These are phyloP conservation scores for Lycaena phlaeas DNA, from an alignment of 2,888 invertebrate species.

Conservation along the genomic window DNA sequence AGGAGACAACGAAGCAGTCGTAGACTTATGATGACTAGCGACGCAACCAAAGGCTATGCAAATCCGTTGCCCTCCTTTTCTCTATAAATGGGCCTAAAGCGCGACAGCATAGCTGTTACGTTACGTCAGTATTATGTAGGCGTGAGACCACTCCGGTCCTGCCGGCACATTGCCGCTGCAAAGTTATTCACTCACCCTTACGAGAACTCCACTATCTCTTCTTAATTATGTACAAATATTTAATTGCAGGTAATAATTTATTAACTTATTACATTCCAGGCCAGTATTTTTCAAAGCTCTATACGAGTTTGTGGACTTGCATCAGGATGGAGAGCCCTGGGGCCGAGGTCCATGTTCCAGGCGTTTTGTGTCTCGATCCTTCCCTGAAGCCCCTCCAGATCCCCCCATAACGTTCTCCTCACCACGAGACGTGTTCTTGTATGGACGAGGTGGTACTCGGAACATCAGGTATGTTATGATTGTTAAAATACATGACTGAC, in stretches of 20 bases:
- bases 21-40: no score
- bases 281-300: slow-evolving; percentile 88
- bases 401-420: slow-evolving; percentile 85
- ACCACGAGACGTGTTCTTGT: slow-evolving; percentile 87
- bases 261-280: slow-evolving; percentile 62
- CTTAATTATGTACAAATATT: not conserved
- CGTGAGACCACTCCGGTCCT: no score
- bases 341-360: slow-evolving; percentile 83
- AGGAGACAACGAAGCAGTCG: no score
- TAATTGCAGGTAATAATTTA: no score
- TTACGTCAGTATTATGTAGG: no score
- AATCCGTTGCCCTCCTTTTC: no score
- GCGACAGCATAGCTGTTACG: no score
- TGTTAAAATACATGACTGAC: not conserved
- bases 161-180: no score
- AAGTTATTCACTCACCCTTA: no score
- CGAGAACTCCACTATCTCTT: no score
- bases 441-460: slow-evolving; percentile 86
- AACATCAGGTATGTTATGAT: slow-evolving; percentile 77
- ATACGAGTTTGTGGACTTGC: slow-evolving; percentile 91
- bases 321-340: slow-evolving; percentile 87
- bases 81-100: no score
- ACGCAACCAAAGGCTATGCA: no score
- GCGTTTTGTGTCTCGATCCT: slow-evolving; percentile 78
- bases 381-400: slow-evolving; percentile 69